Evolutionary conservation across 2,888 invertebrate genomes (phyloP).

Genomic region (Slavum lentiscoides): DNA sequence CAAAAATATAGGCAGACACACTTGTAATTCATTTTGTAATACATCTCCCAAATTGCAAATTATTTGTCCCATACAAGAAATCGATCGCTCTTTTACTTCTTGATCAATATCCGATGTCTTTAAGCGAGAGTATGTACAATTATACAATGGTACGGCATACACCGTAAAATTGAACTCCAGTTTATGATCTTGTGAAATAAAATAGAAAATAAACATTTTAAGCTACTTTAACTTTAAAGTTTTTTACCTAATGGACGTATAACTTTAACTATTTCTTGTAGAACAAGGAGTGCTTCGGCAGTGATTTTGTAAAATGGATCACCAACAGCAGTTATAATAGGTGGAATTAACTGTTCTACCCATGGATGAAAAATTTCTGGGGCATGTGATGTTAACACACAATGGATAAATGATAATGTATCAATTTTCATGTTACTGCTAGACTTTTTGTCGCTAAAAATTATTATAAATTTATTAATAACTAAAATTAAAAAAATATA

Average conservation of each 20-base stretch:
- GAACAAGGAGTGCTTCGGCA: slow-evolving; percentile 89
- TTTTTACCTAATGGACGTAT: slow-evolving; percentile 79
- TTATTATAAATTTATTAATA: slow-evolving; percentile 3
- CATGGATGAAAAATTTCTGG: slow-evolving; percentile 80
- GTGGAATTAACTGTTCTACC: slow-evolving; percentile 76
- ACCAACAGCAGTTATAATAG: slow-evolving; percentile 85
- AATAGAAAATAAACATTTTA: slow-evolving; percentile 20
- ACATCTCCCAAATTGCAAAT: slow-evolving; percentile 89
- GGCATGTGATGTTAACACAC: slow-evolving; percentile 77
- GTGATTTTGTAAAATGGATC: slow-evolving; percentile 99
- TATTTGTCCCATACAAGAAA: slow-evolving; percentile 94
- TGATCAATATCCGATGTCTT: slow-evolving; percentile 97
- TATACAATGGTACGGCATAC: slow-evolving; percentile 80
- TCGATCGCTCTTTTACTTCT: slow-evolving; percentile 97
- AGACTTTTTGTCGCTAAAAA: slow-evolving; percentile 80
- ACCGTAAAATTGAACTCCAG: slow-evolving; percentile 73
- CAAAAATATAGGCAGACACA: slow-evolving; percentile 90
- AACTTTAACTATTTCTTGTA: slow-evolving; percentile 92
- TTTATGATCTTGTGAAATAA: slow-evolving; percentile 59
- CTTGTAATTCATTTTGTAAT: slow-evolving; percentile 75
- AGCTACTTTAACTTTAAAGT: neutral
- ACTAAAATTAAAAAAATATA: slow-evolving; percentile 16
- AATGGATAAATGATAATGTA: slow-evolving; percentile 87
- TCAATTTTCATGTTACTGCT: slow-evolving; percentile 98
- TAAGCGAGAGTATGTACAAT: slow-evolving; percentile 81